Evolutionary conservation across 2,888 invertebrate genomes (phyloP).

Genomic region (Eilema caniola): DNA sequence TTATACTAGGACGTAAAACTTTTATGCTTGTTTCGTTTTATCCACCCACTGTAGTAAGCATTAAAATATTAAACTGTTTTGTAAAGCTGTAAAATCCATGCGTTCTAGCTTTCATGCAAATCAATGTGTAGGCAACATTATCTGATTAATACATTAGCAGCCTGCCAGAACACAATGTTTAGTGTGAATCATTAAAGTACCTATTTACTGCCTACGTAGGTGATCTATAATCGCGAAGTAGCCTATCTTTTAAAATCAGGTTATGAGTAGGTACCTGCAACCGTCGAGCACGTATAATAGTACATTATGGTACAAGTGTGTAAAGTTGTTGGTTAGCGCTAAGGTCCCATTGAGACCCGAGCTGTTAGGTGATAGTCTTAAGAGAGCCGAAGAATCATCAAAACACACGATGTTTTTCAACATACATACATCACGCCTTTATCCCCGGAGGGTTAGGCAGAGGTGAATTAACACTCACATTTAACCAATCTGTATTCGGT

Average conservation of each 20-base stretch:
- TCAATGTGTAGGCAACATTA: not conserved
- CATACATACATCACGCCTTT: too few relatives aligned
- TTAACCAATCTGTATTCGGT: too few relatives aligned
- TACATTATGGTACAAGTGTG: too few relatives aligned
- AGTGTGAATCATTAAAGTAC: not conserved
- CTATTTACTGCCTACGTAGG: not conserved
- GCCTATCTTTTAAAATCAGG: not conserved
- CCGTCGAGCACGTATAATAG: too few relatives aligned
- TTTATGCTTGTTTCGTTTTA: slow-evolving; percentile 14
- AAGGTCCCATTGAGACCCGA: too few relatives aligned
- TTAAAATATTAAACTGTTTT: not conserved
- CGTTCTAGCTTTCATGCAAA: slow-evolving; percentile 8
- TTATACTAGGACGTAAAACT: not conserved
- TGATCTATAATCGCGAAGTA: not conserved
- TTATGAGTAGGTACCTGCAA: not conserved
- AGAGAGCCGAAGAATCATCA: too few relatives aligned
- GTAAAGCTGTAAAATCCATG: not conserved
- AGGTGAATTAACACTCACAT: too few relatives aligned
- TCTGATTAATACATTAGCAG: not conserved
- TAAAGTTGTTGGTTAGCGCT: too few relatives aligned
- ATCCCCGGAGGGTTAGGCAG: too few relatives aligned
- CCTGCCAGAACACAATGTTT: not conserved
- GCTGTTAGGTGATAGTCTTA: too few relatives aligned
- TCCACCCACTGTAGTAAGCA: slow-evolving; percentile 13
- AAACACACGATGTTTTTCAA: too few relatives aligned